phyloP scores from a whole-genome alignment of 2,888 invertebrate genomes.

The Nomada hirtipes region DNA sequence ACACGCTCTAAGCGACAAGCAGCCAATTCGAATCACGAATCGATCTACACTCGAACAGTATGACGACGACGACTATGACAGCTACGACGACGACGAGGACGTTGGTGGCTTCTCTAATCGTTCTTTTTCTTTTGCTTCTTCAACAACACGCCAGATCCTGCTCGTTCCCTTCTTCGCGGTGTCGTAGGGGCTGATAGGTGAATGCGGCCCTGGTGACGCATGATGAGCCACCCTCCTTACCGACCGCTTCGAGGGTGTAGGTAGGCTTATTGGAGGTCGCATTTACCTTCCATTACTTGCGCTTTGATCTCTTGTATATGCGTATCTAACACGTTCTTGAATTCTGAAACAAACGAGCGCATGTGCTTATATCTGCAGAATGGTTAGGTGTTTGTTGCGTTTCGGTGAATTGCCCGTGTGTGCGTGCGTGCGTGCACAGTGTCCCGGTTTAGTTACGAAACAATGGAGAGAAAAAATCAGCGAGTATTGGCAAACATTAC shows the following conservation, averaged over 20 bases:
- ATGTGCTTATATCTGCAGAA: not conserved
- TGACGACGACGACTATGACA: slow-evolving; percentile 37
- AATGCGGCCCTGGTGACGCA: slow-evolving; percentile 74
- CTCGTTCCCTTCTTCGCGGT: slow-evolving; percentile 64
- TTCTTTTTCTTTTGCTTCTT: slow-evolving; percentile 57
- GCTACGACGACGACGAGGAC: slow-evolving; percentile 23
- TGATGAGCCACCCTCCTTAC: slow-evolving; percentile 68
- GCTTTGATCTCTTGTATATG: slow-evolving; percentile 98
- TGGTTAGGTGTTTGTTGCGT: not conserved
- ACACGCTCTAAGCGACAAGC: slow-evolving; percentile 26
- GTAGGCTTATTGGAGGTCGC: slow-evolving; percentile 95
- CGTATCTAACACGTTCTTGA: slow-evolving; percentile 98
- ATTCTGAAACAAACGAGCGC: slow-evolving; percentile 89
- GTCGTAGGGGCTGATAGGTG: slow-evolving; percentile 71
- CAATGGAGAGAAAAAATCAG: not conserved
- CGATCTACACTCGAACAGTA: slow-evolving; percentile 37
- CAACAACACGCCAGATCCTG: slow-evolving; percentile 51
- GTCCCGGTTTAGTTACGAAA: slow-evolving; percentile 15
- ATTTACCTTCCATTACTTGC: slow-evolving; percentile 96
- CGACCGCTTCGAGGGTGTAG: slow-evolving; percentile 72
- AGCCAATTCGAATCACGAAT: slow-evolving; percentile 43
- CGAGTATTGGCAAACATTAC: not conserved
- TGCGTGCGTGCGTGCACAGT: too few species aligned
- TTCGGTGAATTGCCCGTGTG: not conserved
- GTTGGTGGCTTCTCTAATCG: slow-evolving; percentile 27